phyloP scores from a whole-genome alignment of 1,140 invertebrate genomes.

The Frieseomelitta varia region DNA sequence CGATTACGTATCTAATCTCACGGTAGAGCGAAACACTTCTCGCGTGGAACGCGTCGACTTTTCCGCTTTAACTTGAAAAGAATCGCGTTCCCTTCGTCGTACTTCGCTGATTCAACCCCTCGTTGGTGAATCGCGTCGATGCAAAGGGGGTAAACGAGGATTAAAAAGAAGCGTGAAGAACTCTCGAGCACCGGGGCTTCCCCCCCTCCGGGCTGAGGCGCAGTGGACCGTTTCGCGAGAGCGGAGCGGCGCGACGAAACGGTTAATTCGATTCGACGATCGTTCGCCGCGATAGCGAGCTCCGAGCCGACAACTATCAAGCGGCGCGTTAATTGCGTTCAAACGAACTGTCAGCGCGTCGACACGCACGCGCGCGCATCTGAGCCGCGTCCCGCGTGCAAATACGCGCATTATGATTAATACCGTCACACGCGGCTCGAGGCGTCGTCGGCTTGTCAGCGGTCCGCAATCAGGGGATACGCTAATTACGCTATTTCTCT shows the following conservation, averaged over 20 bases:
- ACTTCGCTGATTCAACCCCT: background rate
- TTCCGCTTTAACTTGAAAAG: background rate
- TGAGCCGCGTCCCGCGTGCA: slow-evolving; percentile 54
- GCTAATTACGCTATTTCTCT: slow-evolving; percentile 63
- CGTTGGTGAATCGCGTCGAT: background rate
- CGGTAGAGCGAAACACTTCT: background rate
- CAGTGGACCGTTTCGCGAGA: slow-evolving; percentile 9
- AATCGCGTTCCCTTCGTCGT: too few species aligned
- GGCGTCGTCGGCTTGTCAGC: slow-evolving; percentile 66
- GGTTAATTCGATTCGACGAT: slow-evolving; percentile 74
- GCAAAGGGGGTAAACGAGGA: background rate
- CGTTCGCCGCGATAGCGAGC: slow-evolving; percentile 70
- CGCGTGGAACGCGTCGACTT: background rate
- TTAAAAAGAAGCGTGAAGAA: slow-evolving; percentile 26
- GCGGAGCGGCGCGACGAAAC: slow-evolving; percentile 50
- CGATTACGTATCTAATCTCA: background rate
- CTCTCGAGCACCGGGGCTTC: background rate
- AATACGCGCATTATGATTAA: slow-evolving; percentile 71
- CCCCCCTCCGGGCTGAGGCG: background rate
- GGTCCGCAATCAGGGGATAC: slow-evolving; percentile 52
- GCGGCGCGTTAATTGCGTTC: slow-evolving; percentile 79
- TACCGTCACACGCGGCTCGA: slow-evolving; percentile 54
- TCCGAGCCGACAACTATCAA: slow-evolving; percentile 65
- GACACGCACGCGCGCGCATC: slow-evolving; percentile 61
- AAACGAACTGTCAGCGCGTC: slow-evolving; percentile 80